These are phyloP conservation scores for Phaonia tiefii DNA, from an alignment of 2,888 invertebrate species.

Conservation along the genomic window DNA sequence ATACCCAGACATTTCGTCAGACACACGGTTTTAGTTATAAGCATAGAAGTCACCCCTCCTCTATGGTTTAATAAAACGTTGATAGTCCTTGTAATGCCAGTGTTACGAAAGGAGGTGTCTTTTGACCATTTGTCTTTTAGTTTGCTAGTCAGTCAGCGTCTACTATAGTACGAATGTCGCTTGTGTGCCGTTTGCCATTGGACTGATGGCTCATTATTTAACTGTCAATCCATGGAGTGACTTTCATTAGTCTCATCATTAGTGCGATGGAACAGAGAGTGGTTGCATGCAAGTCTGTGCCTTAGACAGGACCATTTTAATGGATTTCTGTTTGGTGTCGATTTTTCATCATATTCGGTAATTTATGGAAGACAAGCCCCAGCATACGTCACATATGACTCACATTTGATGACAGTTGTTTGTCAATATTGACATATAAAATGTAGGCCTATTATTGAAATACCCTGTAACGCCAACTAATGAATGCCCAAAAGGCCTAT, in stretches of 20 bases:
- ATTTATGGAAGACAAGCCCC: conserved; percentile 47
- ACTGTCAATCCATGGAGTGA: conserved; percentile 65
- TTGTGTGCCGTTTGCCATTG: conserved; percentile 2
- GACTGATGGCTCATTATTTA: conserved; percentile 62
- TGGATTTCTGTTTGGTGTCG: conserved; percentile 47
- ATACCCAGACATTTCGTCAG: neutral
- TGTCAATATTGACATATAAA: conserved; percentile 64
- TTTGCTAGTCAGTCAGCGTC: conserved; percentile 24
- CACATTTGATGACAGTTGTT: conserved; percentile 64
- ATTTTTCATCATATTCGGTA: conserved; percentile 55
- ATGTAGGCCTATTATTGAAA: conserved; percentile 46
- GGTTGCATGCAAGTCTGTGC: neutral
- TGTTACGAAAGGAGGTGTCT: conserved; percentile 44
- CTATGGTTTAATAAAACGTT: neutral
- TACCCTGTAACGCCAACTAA: conserved; percentile 44
- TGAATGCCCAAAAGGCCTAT: conserved; percentile 64
- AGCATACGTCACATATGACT: conserved; percentile 5
- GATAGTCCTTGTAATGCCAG: conserved; percentile 22
- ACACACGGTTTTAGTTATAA: neutral
- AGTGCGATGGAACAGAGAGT: conserved; percentile 10
- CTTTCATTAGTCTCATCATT: conserved; percentile 65
- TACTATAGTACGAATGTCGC: neutral
- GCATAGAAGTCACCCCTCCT: conserved; percentile 16
- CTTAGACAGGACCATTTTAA: conserved; percentile 21
- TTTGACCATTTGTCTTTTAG: conserved; percentile 62